Percentiles rank a stretch among this genome's conserved stretches.
Conservation (phyloP, 1,140 invertebrate species). For the Metaphire vulgaris region DNA sequence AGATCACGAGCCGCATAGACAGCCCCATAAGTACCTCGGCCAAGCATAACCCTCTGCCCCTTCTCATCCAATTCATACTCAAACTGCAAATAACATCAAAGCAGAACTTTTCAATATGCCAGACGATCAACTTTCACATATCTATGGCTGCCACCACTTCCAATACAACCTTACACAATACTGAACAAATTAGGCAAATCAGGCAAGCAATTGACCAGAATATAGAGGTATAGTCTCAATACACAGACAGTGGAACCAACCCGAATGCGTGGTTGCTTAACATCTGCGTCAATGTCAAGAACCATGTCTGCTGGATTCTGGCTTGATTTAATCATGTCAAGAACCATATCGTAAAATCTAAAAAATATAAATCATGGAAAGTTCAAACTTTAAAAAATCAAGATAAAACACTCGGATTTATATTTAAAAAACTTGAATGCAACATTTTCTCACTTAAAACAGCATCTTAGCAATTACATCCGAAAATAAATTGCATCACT, state of each 20-base stretch:
- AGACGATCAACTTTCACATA: too few relatives aligned
- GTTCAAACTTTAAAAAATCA: not conserved
- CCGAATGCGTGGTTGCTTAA: slow-evolving; percentile 13
- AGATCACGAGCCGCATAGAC: slow-evolving; percentile 91
- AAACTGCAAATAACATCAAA: slow-evolving; percentile 61
- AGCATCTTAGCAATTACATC: too few relatives aligned
- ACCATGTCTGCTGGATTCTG: slow-evolving; percentile 18
- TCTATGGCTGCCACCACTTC: too few relatives aligned
- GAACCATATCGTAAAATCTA: slow-evolving; percentile 30
- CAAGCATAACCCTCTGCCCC: slow-evolving; percentile 76
- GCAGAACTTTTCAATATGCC: too few relatives aligned
- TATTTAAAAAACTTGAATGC: not conserved
- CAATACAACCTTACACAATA: too few relatives aligned
- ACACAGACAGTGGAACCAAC: too few relatives aligned
- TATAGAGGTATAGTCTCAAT: not conserved
- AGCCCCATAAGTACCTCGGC: slow-evolving; percentile 90
- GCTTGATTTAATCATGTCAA: slow-evolving; percentile 28
- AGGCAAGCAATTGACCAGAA: too few relatives aligned
- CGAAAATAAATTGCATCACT: too few relatives aligned
- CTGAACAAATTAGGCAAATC: too few relatives aligned
- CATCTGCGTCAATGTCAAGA: slow-evolving; percentile 26
- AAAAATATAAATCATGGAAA: slow-evolving; percentile 4
- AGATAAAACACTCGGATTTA: not conserved
- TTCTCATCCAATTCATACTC: slow-evolving; percentile 94
- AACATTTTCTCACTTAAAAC: not conserved